Evolutionary conservation across 1,140 invertebrate species (phyloP).

Genomic region (Microplitis demolitor): DNA sequence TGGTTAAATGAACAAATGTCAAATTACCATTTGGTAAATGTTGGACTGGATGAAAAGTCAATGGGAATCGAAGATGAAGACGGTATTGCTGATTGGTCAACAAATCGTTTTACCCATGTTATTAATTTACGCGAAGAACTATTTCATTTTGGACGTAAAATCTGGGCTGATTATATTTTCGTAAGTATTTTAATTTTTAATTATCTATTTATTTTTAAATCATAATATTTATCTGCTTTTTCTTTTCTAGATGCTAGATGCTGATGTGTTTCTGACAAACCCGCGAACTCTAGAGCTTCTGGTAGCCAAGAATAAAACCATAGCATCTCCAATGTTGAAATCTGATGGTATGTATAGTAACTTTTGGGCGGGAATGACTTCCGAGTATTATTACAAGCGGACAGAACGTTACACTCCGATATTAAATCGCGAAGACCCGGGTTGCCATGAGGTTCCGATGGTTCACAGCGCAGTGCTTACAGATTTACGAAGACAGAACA

Average conservation of each 20-base stretch:
- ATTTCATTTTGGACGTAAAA: slow-evolving; percentile 71
- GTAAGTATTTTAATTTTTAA: slow-evolving; percentile 58
- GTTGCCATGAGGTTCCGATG: slow-evolving; percentile 89
- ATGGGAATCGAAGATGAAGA: slow-evolving; percentile 67
- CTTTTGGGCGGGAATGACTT: slow-evolving; percentile 93
- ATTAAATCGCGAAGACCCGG: slow-evolving; percentile 71
- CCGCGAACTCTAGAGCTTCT: slow-evolving; percentile 71
- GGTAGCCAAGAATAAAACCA: slow-evolving; percentile 67
- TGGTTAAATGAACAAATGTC: slow-evolving; percentile 71
- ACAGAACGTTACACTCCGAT: slow-evolving; percentile 88
- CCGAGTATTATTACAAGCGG: slow-evolving; percentile 86
- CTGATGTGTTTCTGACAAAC: slow-evolving; percentile 85
- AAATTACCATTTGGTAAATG: slow-evolving; percentile 76
- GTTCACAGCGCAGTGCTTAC: slow-evolving; percentile 89
- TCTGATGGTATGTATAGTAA: slow-evolving; percentile 91
- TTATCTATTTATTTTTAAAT: neutral
- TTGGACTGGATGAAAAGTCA: slow-evolving; percentile 65
- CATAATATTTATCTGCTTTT: too few relatives aligned
- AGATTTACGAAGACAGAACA: slow-evolving; percentile 68
- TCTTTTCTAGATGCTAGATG: slow-evolving; percentile 78
- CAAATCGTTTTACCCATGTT: slow-evolving; percentile 77
- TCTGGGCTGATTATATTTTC: slow-evolving; percentile 87
- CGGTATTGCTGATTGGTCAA: slow-evolving; percentile 76
- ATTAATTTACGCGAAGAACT: slow-evolving; percentile 83
- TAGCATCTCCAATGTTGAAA: slow-evolving; percentile 84